These are phyloP conservation scores for Ctenopoma multispine DNA, from an alignment of 2,797 vertebrate species.

Conservation along the genomic window DNA sequence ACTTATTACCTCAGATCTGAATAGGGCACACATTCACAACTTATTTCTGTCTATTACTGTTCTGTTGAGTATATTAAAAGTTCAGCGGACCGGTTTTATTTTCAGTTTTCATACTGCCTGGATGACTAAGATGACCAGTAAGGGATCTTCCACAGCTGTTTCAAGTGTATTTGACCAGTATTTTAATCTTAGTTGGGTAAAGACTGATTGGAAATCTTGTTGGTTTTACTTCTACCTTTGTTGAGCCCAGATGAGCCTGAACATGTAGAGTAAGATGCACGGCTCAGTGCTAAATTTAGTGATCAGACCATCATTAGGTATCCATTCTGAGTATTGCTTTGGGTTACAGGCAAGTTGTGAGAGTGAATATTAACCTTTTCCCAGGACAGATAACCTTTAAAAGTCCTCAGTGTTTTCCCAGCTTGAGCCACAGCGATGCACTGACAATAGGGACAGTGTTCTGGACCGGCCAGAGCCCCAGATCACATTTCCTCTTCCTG, in stretches of 20 bases:
- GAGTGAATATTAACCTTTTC: conserved; percentile 69
- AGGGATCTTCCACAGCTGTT: conserved; percentile 1
- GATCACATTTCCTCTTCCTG: conserved; percentile 84
- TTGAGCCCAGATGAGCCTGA: neutral
- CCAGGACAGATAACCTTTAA: conserved; percentile 80
- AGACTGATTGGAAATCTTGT: neutral
- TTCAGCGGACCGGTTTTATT: conserved; percentile 1
- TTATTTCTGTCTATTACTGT: neutral
- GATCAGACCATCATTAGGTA: conserved; percentile 17
- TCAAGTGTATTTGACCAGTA: conserved; percentile 4
- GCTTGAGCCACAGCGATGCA: conserved; percentile 57
- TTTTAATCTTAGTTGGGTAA: conserved; percentile 6
- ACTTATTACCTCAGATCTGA: no score
- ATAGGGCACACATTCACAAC: no score
- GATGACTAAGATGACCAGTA: conserved; percentile 14
- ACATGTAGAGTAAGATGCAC: conserved; percentile 2
- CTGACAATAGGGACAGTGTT: conserved; percentile 81
- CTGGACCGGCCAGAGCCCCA: conserved; percentile 62
- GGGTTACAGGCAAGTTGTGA: conserved; percentile 43
- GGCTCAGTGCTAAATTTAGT: conserved; percentile 22
- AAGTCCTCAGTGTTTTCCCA: conserved; percentile 76
- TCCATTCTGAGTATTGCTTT: conserved; percentile 31
- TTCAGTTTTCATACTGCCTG: conserved; percentile 3
- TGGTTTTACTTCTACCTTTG: neutral
- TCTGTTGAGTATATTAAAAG: neutral